Conservation (phyloP, 2,113 vertebrate species). For the Cyprinodon tularosa region DNA sequence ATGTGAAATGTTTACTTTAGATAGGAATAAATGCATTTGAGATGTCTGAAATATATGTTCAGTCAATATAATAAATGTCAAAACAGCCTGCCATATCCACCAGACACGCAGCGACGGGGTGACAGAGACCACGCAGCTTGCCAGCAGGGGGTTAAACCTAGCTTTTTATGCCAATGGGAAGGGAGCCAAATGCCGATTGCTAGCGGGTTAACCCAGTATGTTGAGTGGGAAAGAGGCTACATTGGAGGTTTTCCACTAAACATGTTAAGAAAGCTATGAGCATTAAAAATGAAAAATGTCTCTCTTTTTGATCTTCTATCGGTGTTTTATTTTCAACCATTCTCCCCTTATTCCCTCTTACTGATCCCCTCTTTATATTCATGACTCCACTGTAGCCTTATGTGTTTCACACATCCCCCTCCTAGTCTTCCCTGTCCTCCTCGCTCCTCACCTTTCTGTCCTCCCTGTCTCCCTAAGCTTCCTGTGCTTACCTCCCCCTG, state of each 20-base stretch:
- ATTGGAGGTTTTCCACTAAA: conserved; percentile 34
- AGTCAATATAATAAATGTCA: too few species aligned
- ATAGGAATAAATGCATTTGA: too few species aligned
- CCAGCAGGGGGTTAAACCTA: too few species aligned
- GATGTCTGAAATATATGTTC: too few species aligned
- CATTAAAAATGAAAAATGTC: conserved; percentile 44
- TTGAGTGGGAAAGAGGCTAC: background rate
- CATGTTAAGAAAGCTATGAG: conserved; percentile 41
- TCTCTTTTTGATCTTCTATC: conserved; percentile 29
- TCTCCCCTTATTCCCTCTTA: conserved; percentile 22
- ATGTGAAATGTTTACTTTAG: too few species aligned
- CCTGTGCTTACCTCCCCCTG: conserved; percentile 4
- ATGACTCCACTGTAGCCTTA: conserved; percentile 13
- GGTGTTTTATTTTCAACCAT: conserved; percentile 44
- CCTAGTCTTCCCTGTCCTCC: conserved; percentile 1
- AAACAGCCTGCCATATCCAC: too few species aligned
- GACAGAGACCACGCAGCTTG: too few species aligned
- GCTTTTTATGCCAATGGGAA: too few species aligned
- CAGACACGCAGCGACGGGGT: too few species aligned
- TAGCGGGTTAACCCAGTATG: too few species aligned
- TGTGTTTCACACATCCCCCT: background rate
- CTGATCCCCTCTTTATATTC: conserved; percentile 45
- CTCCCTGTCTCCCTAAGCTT: conserved; percentile 19
- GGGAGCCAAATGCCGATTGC: too few species aligned
- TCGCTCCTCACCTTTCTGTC: conserved; percentile 9